Evolutionary conservation across 2,797 vertebrate genomes (phyloP), one percentile per base, ranked within the genome.

Genomic region (Sebastes trivittatus): DNA sequence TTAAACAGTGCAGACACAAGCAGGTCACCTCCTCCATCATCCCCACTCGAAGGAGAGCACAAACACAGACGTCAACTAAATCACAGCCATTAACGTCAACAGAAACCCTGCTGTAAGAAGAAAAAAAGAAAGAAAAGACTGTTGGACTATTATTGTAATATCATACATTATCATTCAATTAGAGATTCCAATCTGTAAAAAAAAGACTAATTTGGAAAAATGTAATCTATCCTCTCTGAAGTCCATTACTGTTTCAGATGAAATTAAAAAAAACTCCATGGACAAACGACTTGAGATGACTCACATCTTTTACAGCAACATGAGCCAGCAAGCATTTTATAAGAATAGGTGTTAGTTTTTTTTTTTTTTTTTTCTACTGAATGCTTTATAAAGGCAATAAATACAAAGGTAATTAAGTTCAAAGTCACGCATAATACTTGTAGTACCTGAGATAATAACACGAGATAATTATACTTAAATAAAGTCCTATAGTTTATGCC

Each of bases 1-100:
- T 83, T 90, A 93, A 92, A 92, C 88, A 93, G 80, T 75, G 59
- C 77, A 87, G 85, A 90, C 81, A 67, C 77, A 76, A 72, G 52
- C 75, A 84, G 73, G 83, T 86, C 82, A 49, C 66, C 87, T 88
- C 85, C 81, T 93, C 75, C 72, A 88, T 92, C 87, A 89, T 85
- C 82, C 56, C 32, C 66, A 67, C 74, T 72, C 1, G 1, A 22
- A 54, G 63, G 27, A 69, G 78, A 82, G 55, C 62, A 88, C 74
- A 89, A 85, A 91, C 85, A 86, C 70, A 73, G 75, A 73, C 18
- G 25, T 87, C 86, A 22, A 68, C 78, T 90, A 83, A 87, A 91
- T 89, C 82, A 80, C 55, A 42, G 10, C 46, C 72, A 79, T 83
- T 82, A 83, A 67, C 34, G 14, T 84, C 87, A 86, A 67, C 85